Evolutionary conservation across 2,113 vertebrate genomes (phyloP).

Genomic region (Antigone vipio): DNA sequence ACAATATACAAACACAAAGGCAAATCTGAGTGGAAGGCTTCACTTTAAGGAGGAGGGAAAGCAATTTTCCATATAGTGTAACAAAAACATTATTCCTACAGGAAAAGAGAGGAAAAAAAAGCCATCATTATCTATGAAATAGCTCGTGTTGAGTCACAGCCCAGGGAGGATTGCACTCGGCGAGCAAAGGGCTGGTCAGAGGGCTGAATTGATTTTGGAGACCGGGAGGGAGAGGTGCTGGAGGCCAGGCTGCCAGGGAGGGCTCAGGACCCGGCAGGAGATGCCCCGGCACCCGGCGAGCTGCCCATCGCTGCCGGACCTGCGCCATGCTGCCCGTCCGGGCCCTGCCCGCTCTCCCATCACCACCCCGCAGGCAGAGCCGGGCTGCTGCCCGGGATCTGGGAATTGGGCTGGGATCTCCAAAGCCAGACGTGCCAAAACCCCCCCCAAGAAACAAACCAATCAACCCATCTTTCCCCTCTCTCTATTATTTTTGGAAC

Average conservation of each 20-base stretch:
- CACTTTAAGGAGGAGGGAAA: slow-evolving; percentile 39
- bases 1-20: slow-evolving; percentile 15
- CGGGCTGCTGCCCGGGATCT: background rate
- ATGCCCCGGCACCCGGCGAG: background rate
- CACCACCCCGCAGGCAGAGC: background rate
- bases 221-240: background rate
- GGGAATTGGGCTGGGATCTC: background rate
- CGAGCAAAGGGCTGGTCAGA: background rate
- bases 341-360: background rate
- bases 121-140: slow-evolving; percentile 39
- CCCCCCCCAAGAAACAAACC: background rate
- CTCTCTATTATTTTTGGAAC: background rate
- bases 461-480: background rate
- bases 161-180: background rate
- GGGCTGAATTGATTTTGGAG: background rate
- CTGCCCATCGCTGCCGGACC: background rate
- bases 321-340: no score
- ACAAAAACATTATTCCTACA: slow-evolving; percentile 39
- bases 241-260: background rate
- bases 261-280: background rate
- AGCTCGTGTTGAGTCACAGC: slow-evolving; percentile 25
- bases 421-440: rapidly evolving
- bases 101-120: background rate
- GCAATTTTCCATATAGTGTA: slow-evolving; percentile 17
- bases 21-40: slow-evolving; percentile 32